These are phyloP conservation scores for Macaria liturata DNA, from an alignment of 2,888 invertebrate species.

Conservation along the genomic window DNA sequence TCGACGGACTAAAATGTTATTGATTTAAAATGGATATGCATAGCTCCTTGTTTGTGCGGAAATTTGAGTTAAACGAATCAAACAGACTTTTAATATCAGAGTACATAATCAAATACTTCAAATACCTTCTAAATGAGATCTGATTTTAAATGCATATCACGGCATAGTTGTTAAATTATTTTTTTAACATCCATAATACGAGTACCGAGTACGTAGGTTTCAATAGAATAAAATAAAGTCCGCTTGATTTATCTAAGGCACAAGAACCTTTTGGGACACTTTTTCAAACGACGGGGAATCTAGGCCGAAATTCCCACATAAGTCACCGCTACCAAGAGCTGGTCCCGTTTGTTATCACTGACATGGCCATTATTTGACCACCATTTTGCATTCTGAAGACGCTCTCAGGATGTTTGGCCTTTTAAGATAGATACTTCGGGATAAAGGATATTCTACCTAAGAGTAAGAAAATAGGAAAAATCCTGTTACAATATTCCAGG, in stretches of 20 bases:
- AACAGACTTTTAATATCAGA: too few relatives aligned
- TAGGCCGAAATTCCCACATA: conserved; percentile 50
- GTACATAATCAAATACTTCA: too few relatives aligned
- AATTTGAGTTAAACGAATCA: too few relatives aligned
- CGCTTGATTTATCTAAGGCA: background rate
- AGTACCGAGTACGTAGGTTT: too few relatives aligned
- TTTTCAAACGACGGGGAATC: conserved; percentile 15
- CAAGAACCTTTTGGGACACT: conserved; percentile 4
- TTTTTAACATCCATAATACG: too few relatives aligned
- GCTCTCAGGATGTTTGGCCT: conserved; percentile 25
- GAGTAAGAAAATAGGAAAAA: background rate
- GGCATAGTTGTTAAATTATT: too few relatives aligned
- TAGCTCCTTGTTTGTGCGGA: too few relatives aligned
- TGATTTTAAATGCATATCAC: too few relatives aligned
- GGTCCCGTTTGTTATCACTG: conserved; percentile 59
- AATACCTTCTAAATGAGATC: too few relatives aligned
- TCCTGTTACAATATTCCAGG: conserved; percentile 21
- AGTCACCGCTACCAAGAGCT: conserved; percentile 50
- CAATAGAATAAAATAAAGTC: too few relatives aligned
- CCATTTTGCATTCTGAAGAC: conserved; percentile 55
- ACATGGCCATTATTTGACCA: conserved; percentile 64
- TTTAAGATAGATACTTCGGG: conserved; percentile 4
- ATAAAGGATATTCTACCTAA: background rate
- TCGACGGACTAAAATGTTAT: too few relatives aligned
- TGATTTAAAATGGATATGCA: too few relatives aligned